Conservation (phyloP, 2,113 vertebrate species). For the Ophthalmolycus amberensis region DNA sequence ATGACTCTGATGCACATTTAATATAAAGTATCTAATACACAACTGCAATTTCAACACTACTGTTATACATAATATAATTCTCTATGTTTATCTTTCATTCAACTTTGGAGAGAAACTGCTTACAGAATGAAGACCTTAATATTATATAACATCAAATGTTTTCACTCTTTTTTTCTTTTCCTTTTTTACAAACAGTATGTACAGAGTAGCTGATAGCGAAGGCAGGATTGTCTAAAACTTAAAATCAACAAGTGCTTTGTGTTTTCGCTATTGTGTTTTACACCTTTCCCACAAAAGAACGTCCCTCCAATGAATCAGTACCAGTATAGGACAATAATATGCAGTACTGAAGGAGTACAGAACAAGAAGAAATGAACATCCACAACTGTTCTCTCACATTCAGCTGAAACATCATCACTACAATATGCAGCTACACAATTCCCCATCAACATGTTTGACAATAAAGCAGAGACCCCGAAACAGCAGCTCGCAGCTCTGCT, state of each 20-base stretch:
- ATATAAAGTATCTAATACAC: constrained; percentile 87
- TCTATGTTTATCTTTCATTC: constrained; percentile 73
- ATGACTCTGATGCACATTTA: constrained; percentile 85
- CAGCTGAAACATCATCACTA: constrained; percentile 26
- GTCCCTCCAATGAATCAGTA: constrained; percentile 27
- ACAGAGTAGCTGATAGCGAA: constrained; percentile 75
- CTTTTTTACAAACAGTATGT: constrained; percentile 72
- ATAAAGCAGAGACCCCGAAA: constrained; percentile 22
- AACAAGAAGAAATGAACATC: constrained; percentile 45
- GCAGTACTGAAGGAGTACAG: constrained; percentile 37
- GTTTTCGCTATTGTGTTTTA: constrained; percentile 58
- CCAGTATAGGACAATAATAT: constrained; percentile 35
- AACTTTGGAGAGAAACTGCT: constrained; percentile 72
- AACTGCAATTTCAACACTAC: constrained; percentile 83
- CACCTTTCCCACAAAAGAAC: constrained; percentile 7
- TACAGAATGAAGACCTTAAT: constrained; percentile 71
- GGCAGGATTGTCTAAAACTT: constrained; percentile 81
- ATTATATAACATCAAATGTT: constrained; percentile 71
- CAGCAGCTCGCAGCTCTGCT: constrained; percentile 7
- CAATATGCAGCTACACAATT: constrained; percentile 37
- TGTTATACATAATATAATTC: constrained; percentile 81
- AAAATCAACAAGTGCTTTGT: constrained; percentile 76
- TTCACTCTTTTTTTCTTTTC: constrained; percentile 3
- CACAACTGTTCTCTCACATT: constrained; percentile 21
- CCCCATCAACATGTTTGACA: constrained; percentile 16